Evolutionary conservation across 23 tunicate genomes (phyloP), one percentile per base, ranked within the genome.

Genomic region (Phallusia fumigata): DNA sequence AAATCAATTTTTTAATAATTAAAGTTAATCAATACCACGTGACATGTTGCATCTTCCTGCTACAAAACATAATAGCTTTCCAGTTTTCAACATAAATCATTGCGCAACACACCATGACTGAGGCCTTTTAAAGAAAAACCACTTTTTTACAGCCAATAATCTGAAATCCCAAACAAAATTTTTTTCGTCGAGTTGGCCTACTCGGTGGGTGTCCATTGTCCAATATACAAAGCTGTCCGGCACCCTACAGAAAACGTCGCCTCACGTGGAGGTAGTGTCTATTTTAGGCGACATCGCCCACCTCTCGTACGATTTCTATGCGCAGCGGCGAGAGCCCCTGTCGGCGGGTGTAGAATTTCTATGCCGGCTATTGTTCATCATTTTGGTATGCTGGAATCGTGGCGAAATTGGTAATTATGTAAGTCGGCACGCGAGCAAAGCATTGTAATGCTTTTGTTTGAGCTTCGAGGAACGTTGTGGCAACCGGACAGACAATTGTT

Each of bases 361-460:
- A 58, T 58, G 69, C 15, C 5, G 69, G 28, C 69, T 21, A 21
- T 58, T 22, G 26, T 22, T 58, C 28, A 22, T 22, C 28, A 21
- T 58, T 58, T 58, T 16, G 69, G 69, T 21, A 58, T 58, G 69
- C 69, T 58, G 3, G 69, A 24, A 8, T 58, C 13, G 28, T 58
- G 69, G 69, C 16, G 69, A 58, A 58, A 58, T 24, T 22, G 69
- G 69, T 58, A 24, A 58, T 58, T 58, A 58, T 58, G 69, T 58
- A 8, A 13, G 28, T 5, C 16, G 69, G 69, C 69, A 58, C 69
- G 69, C 69, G 69, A 22, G 69, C 69, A 24, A 22, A 58, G 28
- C 69, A 58, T 8, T 58, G 69, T 58, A 24, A 6, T 13, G 47
- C 69, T 58, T 21, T 58, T 58, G 69, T 58, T 58, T 58, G 5